Evolutionary conservation across 2,797 vertebrate genomes (phyloP), one percentile per base, ranked within the genome.

Genomic region (Falco naumanni): DNA sequence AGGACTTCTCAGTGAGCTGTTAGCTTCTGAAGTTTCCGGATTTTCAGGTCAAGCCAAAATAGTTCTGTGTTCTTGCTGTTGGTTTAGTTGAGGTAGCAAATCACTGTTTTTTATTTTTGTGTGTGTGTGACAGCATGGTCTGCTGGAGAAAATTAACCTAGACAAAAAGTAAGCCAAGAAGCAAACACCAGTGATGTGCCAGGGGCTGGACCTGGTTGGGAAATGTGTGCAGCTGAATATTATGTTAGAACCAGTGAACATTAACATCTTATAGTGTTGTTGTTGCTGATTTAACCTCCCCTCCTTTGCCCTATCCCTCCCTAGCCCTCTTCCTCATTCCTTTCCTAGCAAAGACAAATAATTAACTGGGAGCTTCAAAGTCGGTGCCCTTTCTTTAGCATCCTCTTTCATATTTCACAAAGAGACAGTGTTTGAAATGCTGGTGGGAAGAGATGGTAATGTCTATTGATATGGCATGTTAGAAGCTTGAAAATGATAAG

Each of bases 381-480:
- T 80, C 51, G 60, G 11, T 59, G 51, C n/a, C 66, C 81, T 89
- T 78, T 93, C 61, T 86, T 78, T 90, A 88, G 61, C 41, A 78
- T 84, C 56, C 25, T 75, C 77, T 94, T 91, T 84, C 75, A 60
- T 90, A 61, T 95, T 89, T 90, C 60, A 90, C 78, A 89, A 93
- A 94, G 88, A 74, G 20, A 29, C 41, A 91, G 26, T 80, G 50
- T 91, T 92, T 90, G 59, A 96, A 72, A 72, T 78, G 81, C 75
- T 80, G 15, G 34, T 10, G 59, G 56, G 25, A 87, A 63, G 60
- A 93, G 57, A 75, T 89, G 60, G 60, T 70, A 69, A 68, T 83
- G 76, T 63, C 64, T 84, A 4, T 63, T 75, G 50, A 50, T 80
- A 29, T 3, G 5, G n/a, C 48, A 54, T 28, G 22, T 85, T 85